These are phyloP conservation scores for Lepas anatifera DNA, from an alignment of 2,888 invertebrate species.

Conservation along the genomic window DNA sequence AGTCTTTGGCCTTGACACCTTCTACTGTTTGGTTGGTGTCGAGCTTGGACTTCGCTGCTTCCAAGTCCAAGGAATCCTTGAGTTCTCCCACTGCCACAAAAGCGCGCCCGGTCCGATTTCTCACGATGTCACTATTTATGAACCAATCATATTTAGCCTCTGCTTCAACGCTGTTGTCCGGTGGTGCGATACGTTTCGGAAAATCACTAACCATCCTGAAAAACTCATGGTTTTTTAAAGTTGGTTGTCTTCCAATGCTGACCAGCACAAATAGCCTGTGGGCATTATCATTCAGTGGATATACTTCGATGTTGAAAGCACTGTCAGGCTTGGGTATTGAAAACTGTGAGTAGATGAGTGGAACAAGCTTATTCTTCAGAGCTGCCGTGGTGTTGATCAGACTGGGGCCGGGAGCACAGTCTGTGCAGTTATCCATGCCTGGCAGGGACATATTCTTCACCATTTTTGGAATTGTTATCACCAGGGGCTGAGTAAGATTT, in stretches of 20 bases:
- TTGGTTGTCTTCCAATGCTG: conserved; percentile 19
- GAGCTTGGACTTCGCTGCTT: conserved; percentile 28
- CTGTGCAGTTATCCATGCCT: not conserved
- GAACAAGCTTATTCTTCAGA: not conserved
- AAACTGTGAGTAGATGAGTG: conserved; percentile 15
- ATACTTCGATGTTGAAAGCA: conserved; percentile 11
- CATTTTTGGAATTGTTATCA: not conserved
- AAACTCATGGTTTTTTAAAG: conserved; percentile 5
- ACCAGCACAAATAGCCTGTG: conserved; percentile 16
- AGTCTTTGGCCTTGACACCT: conserved; percentile 22
- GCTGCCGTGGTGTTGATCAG: conserved; percentile 3
- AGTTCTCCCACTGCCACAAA: conserved; percentile 31
- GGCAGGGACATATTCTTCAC: not conserved
- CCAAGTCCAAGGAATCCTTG: conserved; percentile 26
- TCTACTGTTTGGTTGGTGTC: not conserved
- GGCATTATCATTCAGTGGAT: not conserved
- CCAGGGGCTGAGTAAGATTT: conserved; percentile 10
- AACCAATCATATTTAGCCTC: conserved; percentile 26
- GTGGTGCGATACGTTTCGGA: not conserved
- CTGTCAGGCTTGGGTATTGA: not conserved
- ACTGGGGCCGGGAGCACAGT: not conserved
- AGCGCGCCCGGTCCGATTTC: conserved; percentile 30
- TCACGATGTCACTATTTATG: conserved; percentile 27
- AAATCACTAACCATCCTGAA: conserved; percentile 13
- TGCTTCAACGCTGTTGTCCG: not conserved